These are phyloP conservation scores for Orius insidiosus DNA, from an alignment of 1,140 invertebrate genomes.

Conservation along the genomic window DNA sequence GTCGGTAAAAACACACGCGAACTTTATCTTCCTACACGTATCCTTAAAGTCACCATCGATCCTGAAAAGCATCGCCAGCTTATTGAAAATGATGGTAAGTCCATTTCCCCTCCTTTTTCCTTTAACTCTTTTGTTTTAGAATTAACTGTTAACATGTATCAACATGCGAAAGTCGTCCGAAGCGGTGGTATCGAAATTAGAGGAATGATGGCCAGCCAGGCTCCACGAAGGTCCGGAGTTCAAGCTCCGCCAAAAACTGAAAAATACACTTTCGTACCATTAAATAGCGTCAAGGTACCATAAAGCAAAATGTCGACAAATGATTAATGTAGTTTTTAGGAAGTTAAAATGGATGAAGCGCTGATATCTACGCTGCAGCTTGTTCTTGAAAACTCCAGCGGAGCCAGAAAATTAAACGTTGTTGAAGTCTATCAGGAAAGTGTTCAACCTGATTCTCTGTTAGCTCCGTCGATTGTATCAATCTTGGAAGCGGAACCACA, in stretches of 20 bases:
- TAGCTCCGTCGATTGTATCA: slow-evolving; percentile 35
- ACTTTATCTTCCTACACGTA: slow-evolving; percentile 71
- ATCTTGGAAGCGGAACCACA: slow-evolving; percentile 46
- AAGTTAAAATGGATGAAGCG: slow-evolving; percentile 28
- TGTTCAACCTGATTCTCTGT: slow-evolving; percentile 39
- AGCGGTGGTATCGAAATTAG: slow-evolving; percentile 77
- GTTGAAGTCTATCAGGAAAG: slow-evolving; percentile 48
- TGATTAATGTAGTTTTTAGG: too few relatives aligned
- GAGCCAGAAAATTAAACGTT: slow-evolving; percentile 54
- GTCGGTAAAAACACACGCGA: slow-evolving; percentile 54
- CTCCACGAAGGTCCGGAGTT: slow-evolving; percentile 55
- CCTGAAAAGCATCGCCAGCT: slow-evolving; percentile 45
- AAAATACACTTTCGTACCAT: slow-evolving; percentile 66
- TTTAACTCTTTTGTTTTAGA: slow-evolving; percentile 11
- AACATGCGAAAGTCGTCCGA: slow-evolving; percentile 57
- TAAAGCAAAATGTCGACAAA: too few relatives aligned
- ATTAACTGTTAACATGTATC: slow-evolving; percentile 51
- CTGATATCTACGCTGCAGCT: slow-evolving; percentile 48
- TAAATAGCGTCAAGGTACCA: slow-evolving; percentile 48
- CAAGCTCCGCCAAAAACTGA: slow-evolving; percentile 65
- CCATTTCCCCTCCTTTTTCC: too few relatives aligned
- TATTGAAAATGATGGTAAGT: slow-evolving; percentile 24
- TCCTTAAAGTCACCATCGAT: slow-evolving; percentile 66
- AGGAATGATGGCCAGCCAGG: slow-evolving; percentile 77
- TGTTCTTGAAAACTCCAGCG: slow-evolving; percentile 59